Evolutionary conservation across 2,797 vertebrate species (phyloP).

Genomic region (Momotus momota): DNA sequence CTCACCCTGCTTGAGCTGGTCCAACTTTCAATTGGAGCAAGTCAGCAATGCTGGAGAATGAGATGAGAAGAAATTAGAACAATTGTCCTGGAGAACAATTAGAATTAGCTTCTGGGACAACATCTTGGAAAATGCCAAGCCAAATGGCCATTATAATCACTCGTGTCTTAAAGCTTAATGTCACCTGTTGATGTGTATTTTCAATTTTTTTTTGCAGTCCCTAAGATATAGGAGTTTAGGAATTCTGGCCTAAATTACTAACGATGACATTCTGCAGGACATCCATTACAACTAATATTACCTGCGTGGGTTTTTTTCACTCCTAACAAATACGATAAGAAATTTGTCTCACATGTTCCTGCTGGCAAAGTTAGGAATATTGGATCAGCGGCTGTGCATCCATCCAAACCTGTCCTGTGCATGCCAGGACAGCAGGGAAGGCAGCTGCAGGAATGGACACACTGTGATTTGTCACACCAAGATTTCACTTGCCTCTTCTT

Average conservation of each 20-base stretch:
- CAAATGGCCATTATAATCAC: background rate
- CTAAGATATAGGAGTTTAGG: background rate
- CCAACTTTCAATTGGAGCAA: background rate
- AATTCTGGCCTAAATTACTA: background rate
- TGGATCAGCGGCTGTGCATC: background rate
- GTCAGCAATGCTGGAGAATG: background rate
- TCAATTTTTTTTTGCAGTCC: background rate
- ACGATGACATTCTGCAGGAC: background rate
- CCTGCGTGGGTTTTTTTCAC: background rate
- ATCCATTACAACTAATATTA: background rate
- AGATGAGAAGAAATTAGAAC: background rate
- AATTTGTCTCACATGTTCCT: background rate
- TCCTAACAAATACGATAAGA: background rate
- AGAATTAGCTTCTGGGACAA: background rate
- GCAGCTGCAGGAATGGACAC: background rate
- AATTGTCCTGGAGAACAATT: fast-evolving
- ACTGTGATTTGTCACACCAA: background rate
- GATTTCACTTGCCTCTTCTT: background rate
- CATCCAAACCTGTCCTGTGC: background rate
- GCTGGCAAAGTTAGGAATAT: background rate
- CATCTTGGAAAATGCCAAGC: background rate
- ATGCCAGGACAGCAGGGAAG: background rate
- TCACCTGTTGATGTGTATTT: background rate
- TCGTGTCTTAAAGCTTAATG: background rate
- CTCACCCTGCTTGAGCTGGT: background rate